Percentiles rank a stretch among this genome's conserved stretches.
These are phyloP conservation scores for Nematolebias whitei DNA, from an alignment of 2,113 vertebrate genomes.

Conservation along the genomic window DNA sequence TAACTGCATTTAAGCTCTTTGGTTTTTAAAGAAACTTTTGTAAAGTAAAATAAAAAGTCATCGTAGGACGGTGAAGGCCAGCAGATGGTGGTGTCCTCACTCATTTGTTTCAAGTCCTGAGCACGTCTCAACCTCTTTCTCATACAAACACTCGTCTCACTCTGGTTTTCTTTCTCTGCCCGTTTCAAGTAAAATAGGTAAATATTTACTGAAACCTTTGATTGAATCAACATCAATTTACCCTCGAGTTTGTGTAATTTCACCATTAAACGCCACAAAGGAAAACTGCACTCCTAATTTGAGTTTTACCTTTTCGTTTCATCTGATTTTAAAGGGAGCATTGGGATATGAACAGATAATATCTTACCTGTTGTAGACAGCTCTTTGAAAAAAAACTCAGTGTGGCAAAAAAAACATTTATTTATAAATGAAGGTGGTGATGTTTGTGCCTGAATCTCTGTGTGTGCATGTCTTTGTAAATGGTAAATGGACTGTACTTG, in stretches of 20 bases:
- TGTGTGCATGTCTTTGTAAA: too few species aligned
- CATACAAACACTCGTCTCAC: slow-evolving; percentile 23
- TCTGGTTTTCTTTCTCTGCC: slow-evolving; percentile 16
- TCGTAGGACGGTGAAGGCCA: slow-evolving; percentile 31
- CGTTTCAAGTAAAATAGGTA: too few species aligned
- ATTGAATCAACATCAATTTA: not conserved
- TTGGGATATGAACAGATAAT: too few species aligned
- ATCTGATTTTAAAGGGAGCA: not conserved
- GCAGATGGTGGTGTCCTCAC: slow-evolving; percentile 70
- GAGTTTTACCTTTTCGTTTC: not conserved
- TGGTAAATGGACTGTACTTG: too few species aligned
- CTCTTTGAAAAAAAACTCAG: too few species aligned
- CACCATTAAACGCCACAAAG: not conserved
- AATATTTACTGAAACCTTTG: not conserved
- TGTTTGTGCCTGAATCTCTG: too few species aligned
- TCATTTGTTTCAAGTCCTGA: slow-evolving; percentile 11
- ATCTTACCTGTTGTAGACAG: too few species aligned
- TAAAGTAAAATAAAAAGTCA: not conserved
- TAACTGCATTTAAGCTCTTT: not conserved
- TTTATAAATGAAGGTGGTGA: too few species aligned
- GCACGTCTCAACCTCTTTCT: not conserved
- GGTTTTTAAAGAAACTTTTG: not conserved
- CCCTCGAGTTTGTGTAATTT: not conserved
- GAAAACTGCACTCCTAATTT: not conserved
- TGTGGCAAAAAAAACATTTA: too few species aligned